These are phyloP conservation scores for Drosophila formosana DNA, from an alignment of 2,888 invertebrate genomes.

Conservation along the genomic window DNA sequence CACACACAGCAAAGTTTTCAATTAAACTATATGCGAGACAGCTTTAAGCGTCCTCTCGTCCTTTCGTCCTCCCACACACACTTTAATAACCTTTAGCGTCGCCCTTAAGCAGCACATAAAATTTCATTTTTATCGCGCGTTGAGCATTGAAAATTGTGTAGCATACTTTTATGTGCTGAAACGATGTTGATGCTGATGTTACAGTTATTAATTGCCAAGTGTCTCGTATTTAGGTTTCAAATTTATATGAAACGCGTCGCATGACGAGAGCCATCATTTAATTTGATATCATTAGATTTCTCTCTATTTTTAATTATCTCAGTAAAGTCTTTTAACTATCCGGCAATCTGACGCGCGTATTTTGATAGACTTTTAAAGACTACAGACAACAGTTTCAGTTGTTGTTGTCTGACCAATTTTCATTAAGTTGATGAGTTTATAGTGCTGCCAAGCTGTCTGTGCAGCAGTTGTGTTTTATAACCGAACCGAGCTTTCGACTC, in stretches of 20 bases:
- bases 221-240: slow-evolving; percentile 40
- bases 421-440: slow-evolving; percentile 77
- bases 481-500: slow-evolving; percentile 20
- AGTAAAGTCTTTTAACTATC: slow-evolving; percentile 61
- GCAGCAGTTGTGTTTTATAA: slow-evolving; percentile 46
- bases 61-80: slow-evolving; percentile 5
- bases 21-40: slow-evolving; percentile 53
- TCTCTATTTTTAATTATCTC: slow-evolving; percentile 61
- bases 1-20: slow-evolving; percentile 45
- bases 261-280: slow-evolving; percentile 31
- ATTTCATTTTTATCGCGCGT: slow-evolving; percentile 67
- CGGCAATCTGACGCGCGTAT: slow-evolving; percentile 62
- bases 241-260: slow-evolving; percentile 46
- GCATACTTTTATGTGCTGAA: slow-evolving; percentile 53
- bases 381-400: slow-evolving; percentile 21
- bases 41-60: slow-evolving; percentile 40
- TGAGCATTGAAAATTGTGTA: slow-evolving; percentile 60
- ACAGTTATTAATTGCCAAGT: slow-evolving; percentile 50
- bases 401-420: slow-evolving; percentile 45
- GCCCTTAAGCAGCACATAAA: slow-evolving; percentile 65
- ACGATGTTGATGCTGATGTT: not conserved
- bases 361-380: slow-evolving; percentile 62
- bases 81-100: slow-evolving; percentile 61
- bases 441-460: slow-evolving; percentile 63
- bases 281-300: slow-evolving; percentile 24